These are phyloP conservation scores for Himalopsyche anomala DNA, from an alignment of 2,888 invertebrate genomes.

Conservation along the genomic window DNA sequence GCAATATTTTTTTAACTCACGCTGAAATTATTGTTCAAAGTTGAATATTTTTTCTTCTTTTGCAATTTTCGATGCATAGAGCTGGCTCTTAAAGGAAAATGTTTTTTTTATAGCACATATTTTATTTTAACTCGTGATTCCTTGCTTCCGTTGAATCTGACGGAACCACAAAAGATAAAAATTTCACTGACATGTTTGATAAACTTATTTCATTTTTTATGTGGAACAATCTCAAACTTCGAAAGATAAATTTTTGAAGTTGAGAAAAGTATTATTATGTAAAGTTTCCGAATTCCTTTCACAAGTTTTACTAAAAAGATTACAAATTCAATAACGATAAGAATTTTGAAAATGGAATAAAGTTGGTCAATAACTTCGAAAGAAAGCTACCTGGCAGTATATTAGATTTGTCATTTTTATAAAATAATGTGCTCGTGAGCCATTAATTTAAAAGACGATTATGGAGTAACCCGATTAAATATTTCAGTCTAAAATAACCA, in stretches of 20 bases:
- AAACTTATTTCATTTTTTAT: slow-evolving; percentile 57
- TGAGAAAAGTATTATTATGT: slow-evolving; percentile 48
- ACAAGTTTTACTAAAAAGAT: slow-evolving; percentile 54
- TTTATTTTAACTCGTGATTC: background rate
- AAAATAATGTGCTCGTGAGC: slow-evolving; percentile 41
- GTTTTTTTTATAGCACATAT: background rate
- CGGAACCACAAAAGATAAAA: slow-evolving; percentile 18
- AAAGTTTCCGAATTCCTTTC: slow-evolving; percentile 50
- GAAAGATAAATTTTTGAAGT: slow-evolving; percentile 51
- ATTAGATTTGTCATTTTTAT: slow-evolving; percentile 49
- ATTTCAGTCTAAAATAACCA: background rate
- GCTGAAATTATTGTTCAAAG: no score
- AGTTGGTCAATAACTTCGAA: slow-evolving; percentile 48
- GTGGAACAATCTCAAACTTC: slow-evolving; percentile 40
- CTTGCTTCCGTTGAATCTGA: slow-evolving; percentile 12
- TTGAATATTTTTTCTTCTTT: no score
- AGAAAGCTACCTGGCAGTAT: slow-evolving; percentile 15
- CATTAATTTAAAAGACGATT: slow-evolving; percentile 48
- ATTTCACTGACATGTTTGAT: slow-evolving; percentile 43
- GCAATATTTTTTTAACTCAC: no score
- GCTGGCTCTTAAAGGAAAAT: no score
- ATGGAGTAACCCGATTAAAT: slow-evolving; percentile 42
- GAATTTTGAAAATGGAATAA: slow-evolving; percentile 58
- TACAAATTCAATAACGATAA: slow-evolving; percentile 61
- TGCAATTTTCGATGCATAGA: no score